Percentiles rank a stretch among this genome's conserved stretches.
phyloP scores from a whole-genome alignment of 2,113 vertebrate species.

The Hystrix brachyura region DNA sequence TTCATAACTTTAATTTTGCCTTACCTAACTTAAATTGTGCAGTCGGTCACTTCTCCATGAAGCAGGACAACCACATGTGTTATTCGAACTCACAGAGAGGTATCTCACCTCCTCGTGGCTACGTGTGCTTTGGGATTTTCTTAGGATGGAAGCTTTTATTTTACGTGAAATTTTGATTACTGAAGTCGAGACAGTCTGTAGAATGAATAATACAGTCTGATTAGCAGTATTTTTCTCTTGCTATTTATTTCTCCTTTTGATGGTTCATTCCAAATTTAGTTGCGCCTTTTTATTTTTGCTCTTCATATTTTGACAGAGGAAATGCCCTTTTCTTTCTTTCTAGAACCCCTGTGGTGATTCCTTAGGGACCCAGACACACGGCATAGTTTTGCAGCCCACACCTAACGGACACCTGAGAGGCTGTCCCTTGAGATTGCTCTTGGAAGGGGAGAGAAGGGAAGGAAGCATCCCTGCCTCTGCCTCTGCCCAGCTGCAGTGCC shows the following conservation, averaged over 20 bases:
- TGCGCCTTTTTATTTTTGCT: neutral
- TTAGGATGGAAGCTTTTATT: neutral
- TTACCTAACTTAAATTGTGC: neutral
- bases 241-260: slow-evolving; percentile 27
- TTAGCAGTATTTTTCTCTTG: neutral
- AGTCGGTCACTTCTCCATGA: neutral
- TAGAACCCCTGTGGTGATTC: neutral
- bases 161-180: neutral
- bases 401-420: too few species aligned
- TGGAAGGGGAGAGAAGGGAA: too few species aligned
- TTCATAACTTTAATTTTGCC: neutral
- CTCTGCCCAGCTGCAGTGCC: neutral
- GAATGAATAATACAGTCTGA: neutral
- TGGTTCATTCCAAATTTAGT: neutral
- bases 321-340: neutral
- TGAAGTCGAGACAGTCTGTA: neutral
- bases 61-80: neutral
- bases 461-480: neutral
- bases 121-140: neutral
- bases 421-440: neutral
- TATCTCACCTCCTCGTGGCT: neutral
- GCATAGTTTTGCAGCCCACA: too few species aligned
- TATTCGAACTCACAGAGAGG: neutral
- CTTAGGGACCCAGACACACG: neutral
- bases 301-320: neutral